Evolutionary conservation across 2,113 vertebrate genomes (phyloP), one percentile per base, ranked within the genome.

Genomic region (Morone chrysops): DNA sequence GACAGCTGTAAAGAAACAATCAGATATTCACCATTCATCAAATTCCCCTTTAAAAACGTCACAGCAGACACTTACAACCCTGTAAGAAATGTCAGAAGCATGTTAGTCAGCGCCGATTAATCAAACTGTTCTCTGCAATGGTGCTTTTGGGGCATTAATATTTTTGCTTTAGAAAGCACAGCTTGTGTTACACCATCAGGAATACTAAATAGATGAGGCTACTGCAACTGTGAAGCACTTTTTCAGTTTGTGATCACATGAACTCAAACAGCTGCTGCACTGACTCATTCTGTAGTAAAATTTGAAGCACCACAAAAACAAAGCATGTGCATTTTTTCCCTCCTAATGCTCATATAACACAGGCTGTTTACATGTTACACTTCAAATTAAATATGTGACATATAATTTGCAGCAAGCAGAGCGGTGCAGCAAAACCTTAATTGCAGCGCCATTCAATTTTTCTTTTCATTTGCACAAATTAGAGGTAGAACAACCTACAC

Each of bases 231-330:
- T 25, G 38, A 43, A 8, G 60, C 9, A 1, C n/a, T 40, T 22
- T 50, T 62, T 75, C 50, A 40, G 51, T 68, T 77, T 59, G 40
- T 16, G 41, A 57, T 57, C 51, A 16, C 22, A 25, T 57, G 53
- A 68, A 51, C 8, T 70, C 56, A 70, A 51, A 51, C 66, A 69
- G 54, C 22, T 60, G 60, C 60, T 25, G 25, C 5, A 18, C 14
- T 53, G 45, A 53, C 16, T 61, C 54, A 25, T 60, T 17, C 31
- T 48, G 25, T 43, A 3, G 25, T 20, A 53, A 43, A 43, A 5
- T 25, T 45, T 22, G 6, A n/a, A 22, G 41, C 40, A 22, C 3
- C 40, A 14, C 63, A 47, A 18, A 45, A 17, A 56, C 50, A 22
- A 22, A 3, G 6, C 7, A 5, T n/a, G 8, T 4, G 17, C 0